Evolutionary conservation across 1,140 invertebrate genomes (phyloP).

Genomic region (Papilio polytes): DNA sequence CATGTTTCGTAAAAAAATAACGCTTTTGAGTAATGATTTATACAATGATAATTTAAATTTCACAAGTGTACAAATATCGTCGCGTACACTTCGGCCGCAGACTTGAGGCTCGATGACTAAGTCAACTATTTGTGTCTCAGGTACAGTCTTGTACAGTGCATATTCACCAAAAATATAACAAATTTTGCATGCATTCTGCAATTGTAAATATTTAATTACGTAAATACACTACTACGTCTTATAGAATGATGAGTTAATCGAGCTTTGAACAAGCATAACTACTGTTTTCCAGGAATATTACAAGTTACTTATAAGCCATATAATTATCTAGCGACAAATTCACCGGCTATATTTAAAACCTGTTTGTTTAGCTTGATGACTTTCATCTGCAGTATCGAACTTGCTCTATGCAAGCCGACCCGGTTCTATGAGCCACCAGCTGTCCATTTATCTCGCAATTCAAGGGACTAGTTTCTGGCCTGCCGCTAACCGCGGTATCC

Average conservation of each 20-base stretch:
- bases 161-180: neutral
- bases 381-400: slow-evolving; percentile 20
- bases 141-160: slow-evolving; percentile 24
- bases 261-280: neutral
- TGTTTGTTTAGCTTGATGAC: slow-evolving; percentile 11
- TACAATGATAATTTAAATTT: neutral
- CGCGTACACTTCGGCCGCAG: neutral
- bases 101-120: slow-evolving; percentile 44
- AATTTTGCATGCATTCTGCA: no score
- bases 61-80: neutral
- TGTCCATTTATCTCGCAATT: slow-evolving; percentile 9
- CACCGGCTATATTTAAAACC: neutral
- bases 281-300: neutral
- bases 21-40: neutral
- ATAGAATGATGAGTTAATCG: neutral
- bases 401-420: neutral
- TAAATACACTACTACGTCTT: neutral
- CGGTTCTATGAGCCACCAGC: slow-evolving; percentile 16
- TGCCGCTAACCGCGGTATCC: neutral
- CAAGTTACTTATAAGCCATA: neutral
- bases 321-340: neutral
- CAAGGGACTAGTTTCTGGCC: neutral
- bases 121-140: slow-evolving; percentile 42
- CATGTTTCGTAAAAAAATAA: neutral
- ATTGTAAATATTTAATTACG: neutral